Evolutionary conservation across 1,140 invertebrate genomes (phyloP).

Genomic region (Acyrthosiphon pisum): DNA sequence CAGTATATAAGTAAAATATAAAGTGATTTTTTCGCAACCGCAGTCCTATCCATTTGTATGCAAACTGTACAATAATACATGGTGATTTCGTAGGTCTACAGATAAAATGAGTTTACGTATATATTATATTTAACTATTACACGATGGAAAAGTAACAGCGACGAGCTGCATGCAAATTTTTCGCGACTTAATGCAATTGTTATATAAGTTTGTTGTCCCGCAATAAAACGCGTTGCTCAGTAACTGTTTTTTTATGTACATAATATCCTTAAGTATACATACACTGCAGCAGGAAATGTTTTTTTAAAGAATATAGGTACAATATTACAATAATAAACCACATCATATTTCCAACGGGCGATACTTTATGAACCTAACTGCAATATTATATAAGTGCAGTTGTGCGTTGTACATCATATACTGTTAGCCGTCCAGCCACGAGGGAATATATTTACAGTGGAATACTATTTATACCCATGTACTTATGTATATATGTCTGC

Average conservation of each 20-base stretch:
- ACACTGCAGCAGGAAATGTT: not conserved
- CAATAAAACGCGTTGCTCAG: constrained; percentile 7
- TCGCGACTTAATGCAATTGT: constrained; percentile 1
- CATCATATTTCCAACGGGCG: not conserved
- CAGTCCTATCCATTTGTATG: not conserved
- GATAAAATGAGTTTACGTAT: not conserved
- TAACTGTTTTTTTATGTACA: not conserved
- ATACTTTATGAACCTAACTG: not conserved
- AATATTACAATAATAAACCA: constrained; percentile 8
- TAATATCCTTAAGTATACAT: not conserved
- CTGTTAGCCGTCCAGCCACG: too few relatives aligned
- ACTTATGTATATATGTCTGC: not conserved
- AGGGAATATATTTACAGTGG: not conserved
- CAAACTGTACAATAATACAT: not conserved
- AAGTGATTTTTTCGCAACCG: not conserved
- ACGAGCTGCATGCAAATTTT: not conserved
- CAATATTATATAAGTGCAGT: not conserved
- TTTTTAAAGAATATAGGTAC: not conserved
- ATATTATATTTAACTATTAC: not conserved
- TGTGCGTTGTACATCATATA: not conserved
- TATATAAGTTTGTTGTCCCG: constrained; percentile 8
- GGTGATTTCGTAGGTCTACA: not conserved
- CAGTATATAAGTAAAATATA: not conserved
- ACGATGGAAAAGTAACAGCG: not conserved
- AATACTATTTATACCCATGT: not conserved